Base-by-base conservation (phyloP, 2,113 vertebrate species). In the Lates calcarifer region DNA sequence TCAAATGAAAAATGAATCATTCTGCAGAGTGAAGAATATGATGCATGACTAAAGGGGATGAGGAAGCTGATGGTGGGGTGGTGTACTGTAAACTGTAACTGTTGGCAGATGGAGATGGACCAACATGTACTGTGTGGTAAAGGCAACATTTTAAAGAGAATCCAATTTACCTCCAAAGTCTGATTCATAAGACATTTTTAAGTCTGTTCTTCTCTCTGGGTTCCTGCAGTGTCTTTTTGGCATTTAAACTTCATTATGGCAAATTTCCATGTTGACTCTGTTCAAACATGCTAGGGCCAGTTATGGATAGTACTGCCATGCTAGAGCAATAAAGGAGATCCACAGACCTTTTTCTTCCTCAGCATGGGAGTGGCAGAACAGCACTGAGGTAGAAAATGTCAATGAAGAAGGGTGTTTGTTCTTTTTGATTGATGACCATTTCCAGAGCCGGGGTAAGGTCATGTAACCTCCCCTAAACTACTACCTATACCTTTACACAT, bases 1-100 rank as follows among this genome's bases (percentile, higher is more conserved):
- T 85, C 77, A 75, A 89, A 90, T 92, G 74, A 91, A 79, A 89
- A 91, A 93, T 86, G 64, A 88, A 85, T 86, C 63, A 74, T 47
- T 79, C 77, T 84, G 76, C 75, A 73, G 39, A 41, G 69, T 66
- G 66, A 74, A 61, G 85, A 87, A 83, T 84, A 75, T 75, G 70
- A 85, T 10, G 77, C 83, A 66, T 80, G 83, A 86, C 86, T 75
- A 90, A 86, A 85, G 70, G 73, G 74, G 87, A 83, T 89, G 78
- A 91, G 67, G 60, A 61, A 61, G 81, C 78, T 55, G 31, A 66
- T 49, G 56, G 55, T 20, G 29, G 61, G 22, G 65, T 60, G 73
- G 39, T 6, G 67, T 66, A 82, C 70, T 66, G 39, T 45, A 39
- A 78, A 84, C 68, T 74, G 73, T 68, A 81, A 78, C 69, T 66